Conservation (phyloP, 2,113 vertebrate genomes). For the Percina caprodes region DNA sequence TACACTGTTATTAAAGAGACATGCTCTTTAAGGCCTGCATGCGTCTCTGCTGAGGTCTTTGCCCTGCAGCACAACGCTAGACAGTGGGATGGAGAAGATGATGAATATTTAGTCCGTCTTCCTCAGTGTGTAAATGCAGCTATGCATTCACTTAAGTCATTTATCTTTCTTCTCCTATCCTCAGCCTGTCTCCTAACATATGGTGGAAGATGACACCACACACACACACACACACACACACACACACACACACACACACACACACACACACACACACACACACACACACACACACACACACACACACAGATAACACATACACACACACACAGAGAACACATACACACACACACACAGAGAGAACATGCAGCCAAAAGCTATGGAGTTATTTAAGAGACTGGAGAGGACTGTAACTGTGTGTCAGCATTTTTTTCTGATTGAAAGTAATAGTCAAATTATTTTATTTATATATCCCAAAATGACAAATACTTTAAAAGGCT, state of each 20-base stretch:
- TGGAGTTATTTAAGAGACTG: slow-evolving; percentile 25
- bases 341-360: not conserved
- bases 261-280: slow-evolving; percentile 20
- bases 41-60: slow-evolving; percentile 54
- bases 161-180: slow-evolving; percentile 78
- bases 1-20: slow-evolving; percentile 38
- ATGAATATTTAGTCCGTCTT: slow-evolving; percentile 76
- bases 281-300: slow-evolving; percentile 5
- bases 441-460: not conserved
- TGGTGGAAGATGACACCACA: slow-evolving; percentile 73
- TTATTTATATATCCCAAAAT: not conserved
- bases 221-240: slow-evolving; percentile 44
- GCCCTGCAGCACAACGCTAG: slow-evolving; percentile 51
- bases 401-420: not conserved
- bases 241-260: slow-evolving; percentile 52
- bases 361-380: slow-evolving; percentile 12
- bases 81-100: slow-evolving; percentile 58
- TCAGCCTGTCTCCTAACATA: slow-evolving; percentile 79
- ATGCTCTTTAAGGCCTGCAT: slow-evolving; percentile 24
- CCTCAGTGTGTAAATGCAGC: slow-evolving; percentile 75
- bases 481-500: not conserved
- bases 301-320: not conserved
- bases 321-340: no score
- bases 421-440: slow-evolving; percentile 14
- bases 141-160: slow-evolving; percentile 81